Evolutionary conservation across 2,888 invertebrate species (phyloP), one percentile per base, ranked within the genome.

Genomic region (Nasonovia ribisnigri): DNA sequence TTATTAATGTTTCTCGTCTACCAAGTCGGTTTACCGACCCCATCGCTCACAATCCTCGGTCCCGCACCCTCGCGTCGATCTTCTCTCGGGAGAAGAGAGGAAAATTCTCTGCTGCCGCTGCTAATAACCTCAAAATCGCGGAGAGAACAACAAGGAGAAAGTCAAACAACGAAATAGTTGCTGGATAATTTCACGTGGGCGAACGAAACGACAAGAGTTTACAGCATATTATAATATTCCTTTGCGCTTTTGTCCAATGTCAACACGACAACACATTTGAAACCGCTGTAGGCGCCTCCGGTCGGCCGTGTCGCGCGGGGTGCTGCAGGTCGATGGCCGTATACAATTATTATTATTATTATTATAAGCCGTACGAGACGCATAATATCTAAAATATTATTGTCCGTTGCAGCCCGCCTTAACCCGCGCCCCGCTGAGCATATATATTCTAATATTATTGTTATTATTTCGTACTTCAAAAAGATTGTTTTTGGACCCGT

Each of bases 101-200:
- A n/a, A 20, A 24, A 36, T 20, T 24, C 36, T 8, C 20, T 11
- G 36, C 42, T 54, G n/a, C 46, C 42, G 43, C 8, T 57, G n/a
- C 48, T 92, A 89, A 92, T 88, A 88, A 92, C 89, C 77, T 77
- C 42, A n/a, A 54, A 84, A 54, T 54, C n/a, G n/a, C 46, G 20
- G 29, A 13, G 43, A 51, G 86, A 90, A 93, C 90, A 86, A 90
- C 42, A 46, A 60, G 86, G 86, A 90, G 90, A 93, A 89, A 89
- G 93, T 90, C 84, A 90, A 90, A 93, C 93, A 46, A 54, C 51
- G 36, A 90, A 93, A 90, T 93, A 86, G 93, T 93, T 93, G 42
- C 48, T 29, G 48, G 57, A 42, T 46, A 93, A 84, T 89, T 89
- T 36, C 48, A 54, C 77, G 3, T 10, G 29, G 54, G 43, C 24